Percentiles rank a stretch among this genome's conserved stretches.
phyloP scores from a whole-genome alignment of 2,113 vertebrate species.

The Morphnarchus princeps region DNA sequence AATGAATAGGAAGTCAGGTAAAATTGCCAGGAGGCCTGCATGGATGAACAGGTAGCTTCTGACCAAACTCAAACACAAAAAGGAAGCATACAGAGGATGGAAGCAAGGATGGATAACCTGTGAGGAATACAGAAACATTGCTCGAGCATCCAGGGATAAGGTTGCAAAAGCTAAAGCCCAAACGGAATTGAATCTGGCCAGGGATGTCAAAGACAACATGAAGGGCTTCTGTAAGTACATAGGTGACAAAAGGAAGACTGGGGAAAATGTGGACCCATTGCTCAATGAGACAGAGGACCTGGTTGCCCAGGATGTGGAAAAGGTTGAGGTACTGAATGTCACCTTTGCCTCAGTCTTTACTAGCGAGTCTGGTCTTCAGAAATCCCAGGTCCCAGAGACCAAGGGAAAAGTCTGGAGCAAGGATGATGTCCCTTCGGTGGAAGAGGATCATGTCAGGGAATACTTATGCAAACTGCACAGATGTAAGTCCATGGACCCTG shows the following conservation, averaged over 20 bases:
- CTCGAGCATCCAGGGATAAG: neutral
- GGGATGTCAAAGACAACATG: neutral
- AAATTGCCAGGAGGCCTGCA: neutral
- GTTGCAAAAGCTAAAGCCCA: neutral
- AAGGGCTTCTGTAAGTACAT: neutral
- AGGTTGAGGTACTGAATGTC: neutral
- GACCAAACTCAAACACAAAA: neutral
- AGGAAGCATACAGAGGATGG: neutral
- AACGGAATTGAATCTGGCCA: neutral
- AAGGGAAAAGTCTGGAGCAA: neutral
- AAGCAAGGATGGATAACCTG: neutral
- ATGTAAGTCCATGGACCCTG: neutral
- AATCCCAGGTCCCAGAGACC: neutral
- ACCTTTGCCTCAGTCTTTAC: neutral
- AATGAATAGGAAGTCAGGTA: neutral
- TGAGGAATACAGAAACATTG: neutral
- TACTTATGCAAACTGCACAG: neutral
- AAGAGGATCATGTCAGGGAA: neutral
- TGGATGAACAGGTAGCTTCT: neutral
- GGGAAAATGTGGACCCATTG: neutral
- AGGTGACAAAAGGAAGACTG: neutral
- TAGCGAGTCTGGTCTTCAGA: neutral
- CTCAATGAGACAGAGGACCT: neutral
- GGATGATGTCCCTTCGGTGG: neutral
- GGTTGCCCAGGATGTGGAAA: neutral